Evolutionary conservation across 1,140 invertebrate genomes (phyloP), one percentile per base, ranked within the genome.

Genomic region (Euura saliciscinereae): DNA sequence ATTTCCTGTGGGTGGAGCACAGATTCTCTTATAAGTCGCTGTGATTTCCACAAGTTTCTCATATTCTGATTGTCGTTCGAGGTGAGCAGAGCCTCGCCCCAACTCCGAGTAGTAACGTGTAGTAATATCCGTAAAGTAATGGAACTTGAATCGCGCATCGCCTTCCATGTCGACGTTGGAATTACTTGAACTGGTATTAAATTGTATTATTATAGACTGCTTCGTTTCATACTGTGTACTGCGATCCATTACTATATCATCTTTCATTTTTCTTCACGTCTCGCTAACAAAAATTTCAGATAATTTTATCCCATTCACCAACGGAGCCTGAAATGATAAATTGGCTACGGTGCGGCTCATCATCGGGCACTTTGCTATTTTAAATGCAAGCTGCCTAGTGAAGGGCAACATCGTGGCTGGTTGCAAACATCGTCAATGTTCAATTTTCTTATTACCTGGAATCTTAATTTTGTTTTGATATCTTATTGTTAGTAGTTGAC

Each of bases 361-460:
- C 84, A 78, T 77, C 70, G 85, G 86, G 86, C 83, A 82, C 79
- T 85, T 85, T 71, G 78, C 80, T 76, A 78, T 73, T 76, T 76
- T 69, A 72, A 73, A 73, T 83, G 88, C 89, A 85, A 91, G 89
- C 89, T 90, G 90, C 90, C 90, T 89, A 88, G 88, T 90, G 90
- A 91, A 91, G 90, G 89, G 90, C 89, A 90, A 88, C 81, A 87
- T 87, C 86, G 86, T 74, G 74, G 51, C 13, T 59, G 13, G 3
- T 11, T 59, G 13, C 51, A 8, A 59, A 11, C 51, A 59, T 59
- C 51, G 51, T n/a, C 51, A 59, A 6, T n/a, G 51, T n/a, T 11
- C 51, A 28, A 1, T 28, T 28, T 28, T 28, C 28, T 28, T 28
- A 28, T 28, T 28, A 1, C 28, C 1, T 28, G 28, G 28, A 28